These are phyloP conservation scores for Bellardia bayeri DNA, from an alignment of 2,888 invertebrate species.

Conservation along the genomic window DNA sequence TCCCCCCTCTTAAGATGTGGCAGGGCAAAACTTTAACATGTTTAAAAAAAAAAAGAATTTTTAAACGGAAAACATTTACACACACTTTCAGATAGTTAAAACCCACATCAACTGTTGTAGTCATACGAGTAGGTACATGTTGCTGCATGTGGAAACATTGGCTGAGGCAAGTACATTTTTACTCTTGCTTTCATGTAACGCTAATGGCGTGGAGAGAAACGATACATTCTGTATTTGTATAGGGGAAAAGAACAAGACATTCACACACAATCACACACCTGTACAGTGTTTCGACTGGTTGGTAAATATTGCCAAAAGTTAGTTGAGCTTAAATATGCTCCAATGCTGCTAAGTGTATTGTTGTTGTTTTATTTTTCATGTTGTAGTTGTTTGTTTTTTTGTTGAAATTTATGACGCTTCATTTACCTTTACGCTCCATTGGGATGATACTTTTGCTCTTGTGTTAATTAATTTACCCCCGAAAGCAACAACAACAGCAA, in stretches of 20 bases:
- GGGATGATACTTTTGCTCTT: conserved; percentile 67
- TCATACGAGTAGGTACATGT: background rate
- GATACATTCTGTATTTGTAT: conserved; percentile 10
- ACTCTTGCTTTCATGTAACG: conserved; percentile 43
- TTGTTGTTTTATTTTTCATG: conserved; percentile 7
- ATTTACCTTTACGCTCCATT: conserved; percentile 72
- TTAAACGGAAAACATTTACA: conserved; percentile 22
- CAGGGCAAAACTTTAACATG: conserved; percentile 36
- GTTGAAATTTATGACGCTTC: conserved; percentile 70
- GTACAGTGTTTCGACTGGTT: conserved; percentile 1
- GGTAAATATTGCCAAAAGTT: conserved; percentile 56
- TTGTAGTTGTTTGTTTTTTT: conserved; percentile 12
- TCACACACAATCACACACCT: background rate
- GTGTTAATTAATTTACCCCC: conserved; percentile 73
- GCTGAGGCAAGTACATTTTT: conserved; percentile 25
- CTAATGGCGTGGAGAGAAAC: conserved; percentile 49
- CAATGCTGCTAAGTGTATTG: conserved; percentile 40
- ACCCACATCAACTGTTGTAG: conserved; percentile 3
- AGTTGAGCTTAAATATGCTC: conserved; percentile 43
- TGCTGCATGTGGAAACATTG: conserved; percentile 34
- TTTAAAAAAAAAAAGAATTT: conserved; percentile 23
- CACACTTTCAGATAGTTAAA: background rate
- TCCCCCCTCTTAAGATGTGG: conserved; percentile 19
- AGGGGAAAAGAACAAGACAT: background rate
- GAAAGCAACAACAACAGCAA: conserved; percentile 52